A percentile compares a stretch with the other conserved stretches of the same genome.
Conservation (phyloP, 2,888 invertebrate genomes). For the Iphiclides podalirius region DNA sequence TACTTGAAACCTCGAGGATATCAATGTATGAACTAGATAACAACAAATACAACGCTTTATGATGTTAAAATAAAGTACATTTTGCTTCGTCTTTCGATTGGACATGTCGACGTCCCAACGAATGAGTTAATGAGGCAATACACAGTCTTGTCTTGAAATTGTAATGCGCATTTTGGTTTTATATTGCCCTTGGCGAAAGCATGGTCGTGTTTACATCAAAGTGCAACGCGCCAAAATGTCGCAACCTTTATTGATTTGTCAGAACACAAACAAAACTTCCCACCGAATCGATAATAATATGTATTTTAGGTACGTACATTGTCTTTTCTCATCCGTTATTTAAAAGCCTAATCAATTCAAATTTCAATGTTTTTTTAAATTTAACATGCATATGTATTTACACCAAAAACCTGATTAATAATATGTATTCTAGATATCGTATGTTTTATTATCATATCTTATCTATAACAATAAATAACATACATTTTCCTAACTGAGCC, state of each 20-base stretch:
- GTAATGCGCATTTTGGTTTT: slow-evolving; percentile 6
- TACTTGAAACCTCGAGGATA: neutral
- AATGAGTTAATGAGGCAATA: slow-evolving; percentile 16
- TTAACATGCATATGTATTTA: too few species aligned
- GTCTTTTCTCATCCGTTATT: too few species aligned
- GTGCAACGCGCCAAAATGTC: neutral
- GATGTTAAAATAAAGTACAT: neutral
- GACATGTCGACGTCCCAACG: neutral
- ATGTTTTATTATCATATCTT: slow-evolving; percentile 10
- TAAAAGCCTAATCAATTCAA: too few species aligned
- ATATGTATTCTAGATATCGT: too few species aligned
- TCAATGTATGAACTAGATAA: neutral
- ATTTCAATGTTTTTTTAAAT: too few species aligned
- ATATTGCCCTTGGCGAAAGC: slow-evolving; percentile 3
- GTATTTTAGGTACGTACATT: too few species aligned
- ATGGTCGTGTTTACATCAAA: neutral
- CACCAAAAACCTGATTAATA: too few species aligned
- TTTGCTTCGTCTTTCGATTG: neutral
- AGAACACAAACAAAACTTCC: too few species aligned
- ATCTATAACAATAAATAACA: slow-evolving; percentile 10
- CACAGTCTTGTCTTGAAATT: slow-evolving; percentile 7
- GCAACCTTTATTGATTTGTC: neutral
- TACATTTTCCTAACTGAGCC: slow-evolving; percentile 1
- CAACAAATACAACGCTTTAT: neutral
- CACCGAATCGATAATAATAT: too few species aligned